These are phyloP conservation scores for Ernsta delagoae DNA, from an alignment of 2,888 invertebrate genomes.

Conservation along the genomic window DNA sequence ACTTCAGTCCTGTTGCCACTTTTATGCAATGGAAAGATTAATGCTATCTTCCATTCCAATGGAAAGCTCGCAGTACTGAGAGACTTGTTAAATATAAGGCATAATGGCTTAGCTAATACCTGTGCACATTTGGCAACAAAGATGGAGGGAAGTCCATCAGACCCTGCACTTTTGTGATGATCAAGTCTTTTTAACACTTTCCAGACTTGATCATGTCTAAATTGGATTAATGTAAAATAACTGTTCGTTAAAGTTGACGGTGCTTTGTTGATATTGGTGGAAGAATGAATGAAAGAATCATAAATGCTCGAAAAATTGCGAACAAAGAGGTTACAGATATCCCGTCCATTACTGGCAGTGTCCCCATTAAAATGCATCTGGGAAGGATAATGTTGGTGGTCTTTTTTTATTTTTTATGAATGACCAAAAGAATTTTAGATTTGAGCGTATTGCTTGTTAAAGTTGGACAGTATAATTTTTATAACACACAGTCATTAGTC, in stretches of 20 bases:
- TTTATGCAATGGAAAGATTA: slow-evolving; percentile 20
- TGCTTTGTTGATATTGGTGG: no score
- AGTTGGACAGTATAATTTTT: slow-evolving; percentile 7
- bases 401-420: slow-evolving; percentile 3
- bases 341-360: not conserved
- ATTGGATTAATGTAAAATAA: slow-evolving; percentile 4
- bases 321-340: no score
- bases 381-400: not conserved
- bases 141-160: not conserved
- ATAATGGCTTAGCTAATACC: not conserved
- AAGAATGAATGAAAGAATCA: no score
- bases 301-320: no score
- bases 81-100: slow-evolving; percentile 11
- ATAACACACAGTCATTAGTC: not conserved
- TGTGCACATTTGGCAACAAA: not conserved
- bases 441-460: slow-evolving; percentile 2
- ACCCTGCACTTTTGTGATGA: not conserved
- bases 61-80: slow-evolving; percentile 12
- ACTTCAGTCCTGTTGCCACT: slow-evolving; percentile 7
- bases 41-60: slow-evolving; percentile 10
- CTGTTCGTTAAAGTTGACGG: no score
- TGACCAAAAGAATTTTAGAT: slow-evolving; percentile 8
- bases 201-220: slow-evolving; percentile 6
- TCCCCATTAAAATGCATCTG: no score
- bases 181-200: slow-evolving; percentile 18